Conservation (phyloP, 2,888 invertebrate species). For the Mylabris sibirica region DNA sequence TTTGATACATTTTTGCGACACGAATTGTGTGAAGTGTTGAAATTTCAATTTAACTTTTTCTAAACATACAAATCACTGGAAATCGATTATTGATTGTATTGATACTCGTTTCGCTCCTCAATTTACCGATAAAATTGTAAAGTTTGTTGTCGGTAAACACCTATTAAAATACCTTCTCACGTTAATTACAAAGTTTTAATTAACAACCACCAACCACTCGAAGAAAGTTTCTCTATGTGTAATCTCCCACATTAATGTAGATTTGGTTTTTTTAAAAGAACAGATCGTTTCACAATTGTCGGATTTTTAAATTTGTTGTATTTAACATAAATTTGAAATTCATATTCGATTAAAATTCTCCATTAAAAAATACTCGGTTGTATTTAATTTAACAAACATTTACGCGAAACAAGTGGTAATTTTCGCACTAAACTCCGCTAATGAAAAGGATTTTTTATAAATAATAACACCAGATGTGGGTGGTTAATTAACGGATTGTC, state of each 20-base stretch:
- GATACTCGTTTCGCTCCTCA: not conserved
- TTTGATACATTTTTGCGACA: too few species aligned
- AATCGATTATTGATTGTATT: not conserved
- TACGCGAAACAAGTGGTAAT: not conserved
- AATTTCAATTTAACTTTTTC: not conserved
- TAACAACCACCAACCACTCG: not conserved
- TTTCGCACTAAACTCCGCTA: not conserved
- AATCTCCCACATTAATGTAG: too few species aligned
- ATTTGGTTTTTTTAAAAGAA: not conserved
- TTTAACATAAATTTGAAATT: constrained; percentile 2
- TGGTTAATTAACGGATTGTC: not conserved
- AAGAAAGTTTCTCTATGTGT: too few species aligned
- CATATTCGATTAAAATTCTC: not conserved
- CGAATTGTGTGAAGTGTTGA: not conserved
- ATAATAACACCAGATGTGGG: not conserved
- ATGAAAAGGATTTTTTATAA: not conserved
- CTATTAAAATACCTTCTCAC: constrained; percentile 1
- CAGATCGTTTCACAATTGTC: not conserved
- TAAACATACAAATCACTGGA: not conserved
- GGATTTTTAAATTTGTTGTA: not conserved
- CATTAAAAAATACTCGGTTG: not conserved
- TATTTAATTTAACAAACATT: not conserved
- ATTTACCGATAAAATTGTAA: not conserved
- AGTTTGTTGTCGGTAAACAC: not conserved
- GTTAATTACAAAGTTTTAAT: constrained; percentile 5